Evolutionary conservation across 2,113 vertebrate species (phyloP).

Genomic region (Ammospiza nelsoni): DNA sequence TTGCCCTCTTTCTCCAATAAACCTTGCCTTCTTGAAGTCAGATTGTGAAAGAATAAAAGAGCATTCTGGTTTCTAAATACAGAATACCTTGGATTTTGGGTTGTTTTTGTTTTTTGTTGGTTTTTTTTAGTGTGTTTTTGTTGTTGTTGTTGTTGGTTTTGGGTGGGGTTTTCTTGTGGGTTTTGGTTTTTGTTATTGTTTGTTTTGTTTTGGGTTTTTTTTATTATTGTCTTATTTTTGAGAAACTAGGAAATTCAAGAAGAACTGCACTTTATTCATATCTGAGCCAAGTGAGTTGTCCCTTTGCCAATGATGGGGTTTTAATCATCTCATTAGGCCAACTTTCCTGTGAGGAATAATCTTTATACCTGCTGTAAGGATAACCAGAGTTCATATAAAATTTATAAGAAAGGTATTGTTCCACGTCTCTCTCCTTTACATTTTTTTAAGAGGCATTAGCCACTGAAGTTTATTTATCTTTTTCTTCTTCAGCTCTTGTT

Average conservation of each 20-base stretch:
- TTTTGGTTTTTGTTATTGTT: too few relatives aligned
- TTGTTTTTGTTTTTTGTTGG: too few relatives aligned
- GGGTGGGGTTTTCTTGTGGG: too few relatives aligned
- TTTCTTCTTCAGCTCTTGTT: neutral
- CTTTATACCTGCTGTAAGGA: neutral
- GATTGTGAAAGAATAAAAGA: neutral
- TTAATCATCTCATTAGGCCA: neutral
- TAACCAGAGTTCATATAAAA: neutral
- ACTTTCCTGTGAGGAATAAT: neutral
- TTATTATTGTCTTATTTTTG: neutral
- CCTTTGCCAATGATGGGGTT: neutral
- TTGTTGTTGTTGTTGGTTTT: neutral
- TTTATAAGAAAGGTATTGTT: neutral
- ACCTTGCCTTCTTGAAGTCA: neutral
- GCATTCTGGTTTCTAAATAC: neutral
- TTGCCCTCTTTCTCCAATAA: neutral
- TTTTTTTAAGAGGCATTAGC: neutral
- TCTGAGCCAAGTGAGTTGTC: neutral
- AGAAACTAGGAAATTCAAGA: neutral
- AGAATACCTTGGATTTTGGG: neutral
- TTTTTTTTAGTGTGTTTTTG: neutral
- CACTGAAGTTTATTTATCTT: neutral
- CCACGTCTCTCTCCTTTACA: neutral
- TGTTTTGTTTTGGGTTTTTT: too few relatives aligned
- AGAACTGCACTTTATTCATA: neutral